Conservation (phyloP, 1,140 invertebrate genomes). For the Diploscapter pachys region DNA sequence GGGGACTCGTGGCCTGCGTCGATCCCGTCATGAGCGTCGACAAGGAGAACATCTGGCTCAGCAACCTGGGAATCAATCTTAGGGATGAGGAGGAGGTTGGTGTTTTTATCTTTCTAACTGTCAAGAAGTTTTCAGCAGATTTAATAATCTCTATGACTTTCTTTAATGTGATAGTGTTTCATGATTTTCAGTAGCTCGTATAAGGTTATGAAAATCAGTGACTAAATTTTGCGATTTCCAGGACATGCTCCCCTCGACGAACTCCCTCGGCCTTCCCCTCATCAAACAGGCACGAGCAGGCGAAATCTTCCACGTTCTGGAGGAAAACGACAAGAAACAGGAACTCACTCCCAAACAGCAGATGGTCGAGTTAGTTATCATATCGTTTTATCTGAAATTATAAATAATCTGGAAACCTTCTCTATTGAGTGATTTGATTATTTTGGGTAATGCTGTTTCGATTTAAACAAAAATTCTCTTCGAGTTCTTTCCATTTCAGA, state of each 20-base stretch:
- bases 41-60: slow-evolving; percentile 57
- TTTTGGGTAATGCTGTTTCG: neutral
- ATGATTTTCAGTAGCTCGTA: neutral
- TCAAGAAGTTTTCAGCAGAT: slow-evolving; percentile 12
- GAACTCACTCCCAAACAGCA: slow-evolving; percentile 25
- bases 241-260: slow-evolving; percentile 49
- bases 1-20: slow-evolving; percentile 56
- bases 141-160: slow-evolving; percentile 17
- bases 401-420: neutral
- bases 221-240: neutral
- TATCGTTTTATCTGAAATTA: slow-evolving; percentile 4
- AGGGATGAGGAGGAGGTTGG: slow-evolving; percentile 34
- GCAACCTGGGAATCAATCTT: slow-evolving; percentile 58
- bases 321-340: slow-evolving; percentile 43
- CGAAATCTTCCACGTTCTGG: slow-evolving; percentile 58
- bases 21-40: slow-evolving; percentile 57
- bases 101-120: slow-evolving; percentile 10
- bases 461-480: neutral
- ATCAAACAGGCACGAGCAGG: slow-evolving; percentile 57
- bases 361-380: slow-evolving; percentile 20
- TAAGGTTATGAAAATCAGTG: neutral
- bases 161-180: neutral
- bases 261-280: slow-evolving; percentile 53
- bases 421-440: neutral
- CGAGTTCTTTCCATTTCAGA: slow-evolving; percentile 5